phyloP scores from a whole-genome alignment of 2,797 vertebrate genomes.

The Enteromius argenteus region DNA sequence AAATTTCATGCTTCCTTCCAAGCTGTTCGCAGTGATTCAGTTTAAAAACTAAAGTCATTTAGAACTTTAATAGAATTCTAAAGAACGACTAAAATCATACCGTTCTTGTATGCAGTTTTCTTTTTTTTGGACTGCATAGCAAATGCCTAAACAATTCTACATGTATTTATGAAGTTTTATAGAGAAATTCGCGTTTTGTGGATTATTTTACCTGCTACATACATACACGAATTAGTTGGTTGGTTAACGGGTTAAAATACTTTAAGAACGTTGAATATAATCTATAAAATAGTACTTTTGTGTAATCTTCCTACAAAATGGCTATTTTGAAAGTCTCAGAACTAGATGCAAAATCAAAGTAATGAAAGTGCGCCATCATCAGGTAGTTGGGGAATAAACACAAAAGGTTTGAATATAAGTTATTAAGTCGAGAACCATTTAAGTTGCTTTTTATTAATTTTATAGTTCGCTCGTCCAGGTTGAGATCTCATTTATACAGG shows the following conservation, averaged over 20 bases:
- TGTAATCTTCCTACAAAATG: neutral
- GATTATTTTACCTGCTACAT: neutral
- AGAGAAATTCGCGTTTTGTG: neutral
- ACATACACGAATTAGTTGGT: neutral
- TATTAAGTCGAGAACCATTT: neutral
- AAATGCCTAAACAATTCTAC: neutral
- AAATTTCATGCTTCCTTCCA: neutral
- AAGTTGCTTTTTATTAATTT: neutral
- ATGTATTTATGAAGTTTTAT: neutral
- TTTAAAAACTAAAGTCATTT: neutral
- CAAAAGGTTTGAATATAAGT: neutral
- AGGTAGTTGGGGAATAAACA: neutral
- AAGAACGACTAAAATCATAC: neutral
- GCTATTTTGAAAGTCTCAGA: neutral
- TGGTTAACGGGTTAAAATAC: neutral
- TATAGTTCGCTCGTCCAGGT: neutral
- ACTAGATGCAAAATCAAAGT: neutral
- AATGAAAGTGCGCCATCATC: slow-evolving; percentile 29
- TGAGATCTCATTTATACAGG: neutral
- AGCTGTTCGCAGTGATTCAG: neutral
- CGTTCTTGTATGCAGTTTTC: neutral
- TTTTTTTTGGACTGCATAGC: neutral
- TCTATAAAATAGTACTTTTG: neutral
- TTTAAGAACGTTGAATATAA: neutral
- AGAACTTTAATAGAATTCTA: neutral